Evolutionary conservation across 1,140 invertebrate species (phyloP).

Genomic region (Eumeta japonica): DNA sequence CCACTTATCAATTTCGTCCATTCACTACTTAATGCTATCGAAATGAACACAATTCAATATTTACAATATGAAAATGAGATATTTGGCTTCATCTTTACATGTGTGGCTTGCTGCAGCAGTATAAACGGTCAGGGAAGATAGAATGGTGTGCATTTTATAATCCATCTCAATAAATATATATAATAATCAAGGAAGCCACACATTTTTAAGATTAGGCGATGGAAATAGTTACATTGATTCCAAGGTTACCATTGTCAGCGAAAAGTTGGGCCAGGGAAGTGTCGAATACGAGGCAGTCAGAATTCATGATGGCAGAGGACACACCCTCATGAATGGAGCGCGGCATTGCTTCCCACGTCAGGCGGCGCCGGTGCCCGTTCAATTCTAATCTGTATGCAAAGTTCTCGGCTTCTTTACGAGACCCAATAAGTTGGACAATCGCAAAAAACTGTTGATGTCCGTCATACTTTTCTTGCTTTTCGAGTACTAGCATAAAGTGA

Average conservation of each 20-base stretch:
- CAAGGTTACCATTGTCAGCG: conserved; percentile 98
- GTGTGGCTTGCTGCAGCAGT: too few species aligned
- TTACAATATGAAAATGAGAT: too few species aligned
- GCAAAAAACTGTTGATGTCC: conserved; percentile 99
- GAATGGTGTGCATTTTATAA: too few species aligned
- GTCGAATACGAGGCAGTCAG: conserved; percentile 98
- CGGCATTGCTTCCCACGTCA: conserved; percentile 99
- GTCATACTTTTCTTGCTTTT: conserved; percentile 98
- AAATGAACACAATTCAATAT: too few species aligned
- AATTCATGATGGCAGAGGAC: conserved; percentile 95
- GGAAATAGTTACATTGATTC: conserved; percentile 99
- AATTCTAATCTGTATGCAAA: conserved; percentile 98
- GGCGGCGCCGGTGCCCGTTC: conserved; percentile 87
- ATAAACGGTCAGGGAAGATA: too few species aligned
- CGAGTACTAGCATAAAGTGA: conserved; percentile 98
- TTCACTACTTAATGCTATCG: too few species aligned
- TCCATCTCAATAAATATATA: not conserved
- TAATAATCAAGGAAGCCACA: not conserved
- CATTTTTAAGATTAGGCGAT: conserved; percentile 70
- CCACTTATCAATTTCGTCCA: too few species aligned
- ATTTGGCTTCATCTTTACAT: too few species aligned
- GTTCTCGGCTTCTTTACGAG: conserved; percentile 97
- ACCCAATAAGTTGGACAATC: conserved; percentile 98
- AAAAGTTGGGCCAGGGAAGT: conserved; percentile 97
- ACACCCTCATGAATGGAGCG: conserved; percentile 98